Evolutionary conservation across 2,797 vertebrate species (phyloP), one percentile per base, ranked within the genome.

Genomic region (Malurus splendens): DNA sequence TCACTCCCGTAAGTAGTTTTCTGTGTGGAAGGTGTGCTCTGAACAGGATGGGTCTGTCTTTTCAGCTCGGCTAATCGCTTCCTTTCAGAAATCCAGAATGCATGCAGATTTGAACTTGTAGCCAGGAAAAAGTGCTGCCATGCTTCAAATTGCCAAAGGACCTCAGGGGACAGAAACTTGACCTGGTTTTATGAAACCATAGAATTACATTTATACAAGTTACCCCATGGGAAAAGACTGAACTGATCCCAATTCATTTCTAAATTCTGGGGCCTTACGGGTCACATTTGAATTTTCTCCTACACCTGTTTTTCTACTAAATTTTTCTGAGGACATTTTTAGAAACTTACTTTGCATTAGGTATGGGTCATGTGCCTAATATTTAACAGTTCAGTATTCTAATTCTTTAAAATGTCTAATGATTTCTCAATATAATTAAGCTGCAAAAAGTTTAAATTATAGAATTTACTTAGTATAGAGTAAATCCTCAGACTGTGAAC

Each of bases 181-280:
- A 98, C 96, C 96, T 97, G 97, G 96, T 97, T 98, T 98, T 97
- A 97, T 97, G 97, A 97, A 97, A 97, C 96, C 96, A 96, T 96
- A 96, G 97, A 97, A 97, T 98, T 97, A 97, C 96, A 97, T 97
- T 97, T 97, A 97, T 97, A 96, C 96, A 95, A 96, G 95, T 96
- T 97, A 95, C 73, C 97, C 96, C 95, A 87, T 94, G 97, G 96
- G 97, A 95, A 95, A 96, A 71, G 86, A 96, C 94, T 95, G 95
- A 97, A 96, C 95, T 95, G 95, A 97, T 97, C 95, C 94, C 92
- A 96, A 97, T 96, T 96, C 96, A 95, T 95, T 96, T 94, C 95
- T 96, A 96, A 96, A 96, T 97, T 96, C 95, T 96, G 77, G 74
- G 96, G 92, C 80, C 95, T 96, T 95, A 93, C 85, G 92, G 94